phyloP scores from a whole-genome alignment of 2,888 invertebrate genomes.

The Oscheius sp. region DNA sequence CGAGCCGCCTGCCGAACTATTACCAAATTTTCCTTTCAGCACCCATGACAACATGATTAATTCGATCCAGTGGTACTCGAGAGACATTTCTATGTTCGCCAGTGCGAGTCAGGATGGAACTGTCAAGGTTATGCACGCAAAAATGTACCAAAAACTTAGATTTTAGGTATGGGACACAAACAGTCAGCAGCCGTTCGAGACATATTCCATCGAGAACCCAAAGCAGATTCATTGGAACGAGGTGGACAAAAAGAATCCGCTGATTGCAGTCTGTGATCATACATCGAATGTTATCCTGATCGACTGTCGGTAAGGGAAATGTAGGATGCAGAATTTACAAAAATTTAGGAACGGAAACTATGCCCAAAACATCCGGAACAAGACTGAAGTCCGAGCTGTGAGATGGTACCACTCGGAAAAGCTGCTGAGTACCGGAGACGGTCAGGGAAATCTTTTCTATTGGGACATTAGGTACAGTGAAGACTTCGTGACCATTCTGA shows the following conservation, averaged over 20 bases:
- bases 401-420: slow-evolving; percentile 23
- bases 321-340: too few species aligned
- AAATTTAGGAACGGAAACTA: not conserved
- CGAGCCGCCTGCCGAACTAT: not conserved
- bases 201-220: slow-evolving; percentile 11
- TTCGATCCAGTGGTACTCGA: slow-evolving; percentile 25
- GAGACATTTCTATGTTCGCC: slow-evolving; percentile 4
- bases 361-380: slow-evolving; percentile 23
- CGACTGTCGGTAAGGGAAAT: slow-evolving; percentile 38
- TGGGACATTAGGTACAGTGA: slow-evolving; percentile 26
- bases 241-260: slow-evolving; percentile 37
- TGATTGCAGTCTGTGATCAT: slow-evolving; percentile 42
- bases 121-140: slow-evolving; percentile 6
- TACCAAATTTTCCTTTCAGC: slow-evolving; percentile 1
- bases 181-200: not conserved
- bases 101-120: slow-evolving; percentile 29
- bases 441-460: not conserved
- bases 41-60: slow-evolving; percentile 18
- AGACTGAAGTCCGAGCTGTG: slow-evolving; percentile 5
- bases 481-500: not conserved
- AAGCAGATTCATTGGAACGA: slow-evolving; percentile 46
- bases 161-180: slow-evolving; percentile 25
- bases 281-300: slow-evolving; percentile 36
- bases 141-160: not conserved
- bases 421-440: slow-evolving; percentile 5